Conservation (phyloP, 2,888 invertebrate genomes). For the Rhopalosiphum nymphaeae region DNA sequence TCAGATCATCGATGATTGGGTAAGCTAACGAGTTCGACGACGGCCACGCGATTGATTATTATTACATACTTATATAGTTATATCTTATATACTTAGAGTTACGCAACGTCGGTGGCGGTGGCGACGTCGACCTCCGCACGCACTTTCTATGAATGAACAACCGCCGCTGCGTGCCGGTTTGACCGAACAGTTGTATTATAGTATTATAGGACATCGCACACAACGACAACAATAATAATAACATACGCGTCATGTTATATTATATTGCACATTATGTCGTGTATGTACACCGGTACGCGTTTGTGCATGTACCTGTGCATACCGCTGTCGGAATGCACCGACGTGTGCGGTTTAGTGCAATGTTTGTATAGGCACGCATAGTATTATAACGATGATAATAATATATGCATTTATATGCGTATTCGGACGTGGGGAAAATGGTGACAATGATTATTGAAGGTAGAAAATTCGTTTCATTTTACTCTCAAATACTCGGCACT, state of each 20-base stretch:
- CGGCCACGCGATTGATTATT: background rate
- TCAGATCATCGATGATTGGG: background rate
- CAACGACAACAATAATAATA: background rate
- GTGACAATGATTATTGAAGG: background rate
- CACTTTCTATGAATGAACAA: constrained; percentile 45
- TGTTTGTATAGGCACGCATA: background rate
- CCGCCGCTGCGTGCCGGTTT: background rate
- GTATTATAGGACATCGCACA: background rate
- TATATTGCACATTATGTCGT: background rate
- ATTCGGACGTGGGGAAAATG: background rate
- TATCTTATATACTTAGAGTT: background rate
- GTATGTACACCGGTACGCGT: background rate
- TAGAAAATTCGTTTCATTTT: background rate
- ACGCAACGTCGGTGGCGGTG: background rate
- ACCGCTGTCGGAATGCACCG: constrained; percentile 7
- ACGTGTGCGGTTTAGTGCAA: constrained; percentile 31
- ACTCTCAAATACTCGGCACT: background rate
- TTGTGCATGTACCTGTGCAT: background rate
- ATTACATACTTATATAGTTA: background rate
- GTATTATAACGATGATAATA: background rate
- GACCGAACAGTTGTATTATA: background rate
- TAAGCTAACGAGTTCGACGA: background rate
- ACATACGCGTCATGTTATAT: background rate
- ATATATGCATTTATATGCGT: background rate
- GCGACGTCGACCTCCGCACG: constrained; percentile 19